Conservation (phyloP, 1,140 invertebrate species). For the Condylostylus longicornis region DNA sequence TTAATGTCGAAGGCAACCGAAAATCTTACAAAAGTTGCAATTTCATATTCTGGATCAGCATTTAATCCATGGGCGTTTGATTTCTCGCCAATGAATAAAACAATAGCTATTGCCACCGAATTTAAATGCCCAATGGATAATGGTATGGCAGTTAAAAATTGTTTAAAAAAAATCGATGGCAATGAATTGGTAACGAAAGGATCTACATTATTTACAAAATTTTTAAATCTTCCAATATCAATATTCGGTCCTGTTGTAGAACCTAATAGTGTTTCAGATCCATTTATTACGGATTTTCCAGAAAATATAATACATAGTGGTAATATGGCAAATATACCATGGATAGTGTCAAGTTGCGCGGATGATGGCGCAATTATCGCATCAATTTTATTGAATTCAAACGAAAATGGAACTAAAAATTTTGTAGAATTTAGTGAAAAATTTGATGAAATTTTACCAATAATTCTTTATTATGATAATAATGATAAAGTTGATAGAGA, state of each 20-base stretch:
- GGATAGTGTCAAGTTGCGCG: slow-evolving; percentile 35
- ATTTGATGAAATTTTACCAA: slow-evolving; percentile 41
- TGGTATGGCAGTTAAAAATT: too few species aligned
- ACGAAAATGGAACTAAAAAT: too few species aligned
- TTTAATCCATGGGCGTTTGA: too few species aligned
- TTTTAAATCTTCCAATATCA: too few species aligned
- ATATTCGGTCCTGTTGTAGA: slow-evolving; percentile 43
- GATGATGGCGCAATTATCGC: slow-evolving; percentile 40
- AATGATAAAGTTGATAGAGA: slow-evolving; percentile 33
- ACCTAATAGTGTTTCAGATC: slow-evolving; percentile 9
- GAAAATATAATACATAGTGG: slow-evolving; percentile 34
- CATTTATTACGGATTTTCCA: slow-evolving; percentile 37
- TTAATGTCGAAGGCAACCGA: slow-evolving; percentile 35
- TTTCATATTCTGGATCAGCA: slow-evolving; percentile 56
- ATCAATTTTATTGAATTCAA: too few species aligned
- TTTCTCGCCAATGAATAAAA: too few species aligned
- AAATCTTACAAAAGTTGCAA: slow-evolving; percentile 39
- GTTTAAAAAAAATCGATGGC: too few species aligned
- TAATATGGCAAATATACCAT: slow-evolving; percentile 35
- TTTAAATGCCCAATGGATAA: too few species aligned
- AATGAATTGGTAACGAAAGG: too few species aligned
- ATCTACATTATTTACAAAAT: too few species aligned
- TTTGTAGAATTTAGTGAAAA: slow-evolving; percentile 41
- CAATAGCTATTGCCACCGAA: too few species aligned
- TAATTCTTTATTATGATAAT: slow-evolving; percentile 44